Conservation (phyloP, 2,888 invertebrate genomes). For the Stenchaetothrips biformis region DNA sequence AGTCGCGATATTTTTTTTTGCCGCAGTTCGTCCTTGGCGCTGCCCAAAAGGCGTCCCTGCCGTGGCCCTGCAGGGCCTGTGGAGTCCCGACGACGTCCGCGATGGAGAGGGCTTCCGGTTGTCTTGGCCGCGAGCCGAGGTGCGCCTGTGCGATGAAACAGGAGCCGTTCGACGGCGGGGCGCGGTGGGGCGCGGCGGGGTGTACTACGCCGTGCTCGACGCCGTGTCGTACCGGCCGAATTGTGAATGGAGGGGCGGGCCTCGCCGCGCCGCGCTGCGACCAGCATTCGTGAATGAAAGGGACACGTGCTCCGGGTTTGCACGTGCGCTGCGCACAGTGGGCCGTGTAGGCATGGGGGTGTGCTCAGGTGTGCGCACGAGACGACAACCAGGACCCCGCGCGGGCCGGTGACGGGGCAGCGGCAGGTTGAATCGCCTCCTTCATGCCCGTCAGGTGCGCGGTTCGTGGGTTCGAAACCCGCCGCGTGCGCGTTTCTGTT, state of each 20-base stretch:
- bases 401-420: neutral
- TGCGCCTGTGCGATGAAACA: neutral
- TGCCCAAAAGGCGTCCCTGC: too few species aligned
- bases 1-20: too few species aligned
- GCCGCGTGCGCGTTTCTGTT: neutral
- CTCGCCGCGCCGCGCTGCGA: neutral
- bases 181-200: neutral
- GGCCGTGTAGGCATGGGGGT: neutral
- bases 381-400: neutral
- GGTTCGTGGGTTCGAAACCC: too few species aligned
- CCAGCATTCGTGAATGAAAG: neutral
- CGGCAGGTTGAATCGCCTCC: neutral
- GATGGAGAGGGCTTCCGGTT: too few species aligned
- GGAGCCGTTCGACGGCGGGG: neutral
- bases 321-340: neutral
- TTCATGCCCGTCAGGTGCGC: too few species aligned
- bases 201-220: neutral
- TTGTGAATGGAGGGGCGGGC: neutral
- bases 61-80: too few species aligned
- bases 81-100: too few species aligned
- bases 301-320: constrained; percentile 6
- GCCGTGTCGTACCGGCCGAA: neutral
- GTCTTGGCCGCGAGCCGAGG: constrained; percentile 2
- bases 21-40: too few species aligned
- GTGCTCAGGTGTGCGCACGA: neutral